Base-by-base conservation (phyloP, 2,888 invertebrate genomes). In the Abscondita cerata region DNA sequence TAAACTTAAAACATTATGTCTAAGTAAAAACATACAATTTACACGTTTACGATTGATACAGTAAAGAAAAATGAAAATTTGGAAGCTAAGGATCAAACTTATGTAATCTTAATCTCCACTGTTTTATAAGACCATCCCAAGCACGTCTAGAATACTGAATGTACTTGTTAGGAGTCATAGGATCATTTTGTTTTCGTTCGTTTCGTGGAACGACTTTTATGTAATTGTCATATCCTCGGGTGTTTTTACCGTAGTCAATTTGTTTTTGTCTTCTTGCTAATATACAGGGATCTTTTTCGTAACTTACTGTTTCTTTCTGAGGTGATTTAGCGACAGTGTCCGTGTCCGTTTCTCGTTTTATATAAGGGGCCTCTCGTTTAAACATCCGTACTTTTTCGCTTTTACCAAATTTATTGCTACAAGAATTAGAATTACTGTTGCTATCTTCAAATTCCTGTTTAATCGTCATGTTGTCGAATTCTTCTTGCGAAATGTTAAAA, bases 181-280 rank as follows among this genome's bases (percentile, higher is more conserved):
- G 98, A 80, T 97, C 92, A 2, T 88, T 87, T 58, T 83, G 84
- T 33, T 83, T 82, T 20, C 95, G 85, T 68, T 86, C 76, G 0
- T 83, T 76, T 92, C 84, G 85, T 38, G 92, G 90, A 41, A 95
- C 86, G 71, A 82, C 71, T 69, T 84, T 82, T 8, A 83, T 74
- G 71, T 94, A 96, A 79, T 88, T 87, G 69, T 90, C 88, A 78
- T 96, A 96, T 38, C 93, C 93, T 67, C 89, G 81, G 20, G 96
- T 96, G 75, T 95, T 95, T 81, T 96, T 96, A 9, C 97, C 97
- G 82, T 93, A 97, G 79, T 96, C 95, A 73, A 97, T 92, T 81
- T 96, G 95, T 80, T 96, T 96, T 76, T 96, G 95, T 41, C 96
- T 84, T 65, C 96, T 86, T 38, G 85, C 82, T 60, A 97, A 80